A percentile compares a stretch with the other conserved stretches of the same genome.
phyloP scores from a whole-genome alignment of 2,888 invertebrate genomes.

The Epirrhoe tristata region DNA sequence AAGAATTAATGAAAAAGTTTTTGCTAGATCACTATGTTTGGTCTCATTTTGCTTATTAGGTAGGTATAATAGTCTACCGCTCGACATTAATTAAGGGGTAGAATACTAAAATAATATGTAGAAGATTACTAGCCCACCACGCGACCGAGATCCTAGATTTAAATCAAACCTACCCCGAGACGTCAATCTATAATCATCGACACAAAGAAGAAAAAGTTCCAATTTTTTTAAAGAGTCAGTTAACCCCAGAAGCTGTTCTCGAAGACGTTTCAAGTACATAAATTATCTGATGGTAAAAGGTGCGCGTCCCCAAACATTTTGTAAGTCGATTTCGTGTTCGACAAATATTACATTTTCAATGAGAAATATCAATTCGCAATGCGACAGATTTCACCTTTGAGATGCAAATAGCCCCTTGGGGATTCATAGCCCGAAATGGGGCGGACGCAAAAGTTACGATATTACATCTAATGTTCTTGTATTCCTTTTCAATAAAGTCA shows the following conservation, averaged over 20 bases:
- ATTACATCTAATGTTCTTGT: conserved; percentile 38
- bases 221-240: too few species aligned
- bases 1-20: neutral
- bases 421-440: conserved; percentile 47
- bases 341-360: conserved; percentile 43
- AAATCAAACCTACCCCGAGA: too few species aligned
- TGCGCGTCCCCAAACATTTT: conserved; percentile 23
- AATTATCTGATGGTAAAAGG: conserved; percentile 17
- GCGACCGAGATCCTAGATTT: too few species aligned
- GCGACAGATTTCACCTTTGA: conserved; percentile 47
- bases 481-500: conserved; percentile 33
- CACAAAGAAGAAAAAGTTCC: too few species aligned
- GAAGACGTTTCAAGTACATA: neutral
- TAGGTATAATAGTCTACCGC: too few species aligned
- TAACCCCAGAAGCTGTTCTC: too few species aligned
- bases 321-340: conserved; percentile 39
- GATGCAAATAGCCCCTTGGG: conserved; percentile 43
- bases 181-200: too few species aligned
- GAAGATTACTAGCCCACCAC: too few species aligned
- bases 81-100: too few species aligned
- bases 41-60: neutral
- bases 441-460: conserved; percentile 37
- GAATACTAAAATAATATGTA: too few species aligned
- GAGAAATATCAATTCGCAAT: conserved; percentile 44
- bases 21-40: neutral